A percentile compares a stretch with the other conserved stretches of the same genome.
phyloP scores from a whole-genome alignment of 2,113 vertebrate species.

The Myrmophylax atrothorax region DNA sequence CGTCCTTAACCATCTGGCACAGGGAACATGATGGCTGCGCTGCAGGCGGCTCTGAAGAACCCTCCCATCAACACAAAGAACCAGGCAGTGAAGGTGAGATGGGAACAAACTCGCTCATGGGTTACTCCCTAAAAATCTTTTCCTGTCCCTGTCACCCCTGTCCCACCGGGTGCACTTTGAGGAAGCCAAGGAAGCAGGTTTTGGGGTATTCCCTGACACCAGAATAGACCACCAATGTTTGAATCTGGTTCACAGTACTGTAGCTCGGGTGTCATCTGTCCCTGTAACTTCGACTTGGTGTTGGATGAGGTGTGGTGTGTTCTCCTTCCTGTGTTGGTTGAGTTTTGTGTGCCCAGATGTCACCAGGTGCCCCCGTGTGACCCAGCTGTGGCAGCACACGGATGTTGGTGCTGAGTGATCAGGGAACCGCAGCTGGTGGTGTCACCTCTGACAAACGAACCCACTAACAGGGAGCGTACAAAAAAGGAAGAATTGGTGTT shows the following conservation, averaged over 20 bases:
- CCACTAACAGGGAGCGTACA: not conserved
- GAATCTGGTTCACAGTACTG: not conserved
- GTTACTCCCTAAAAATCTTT: not conserved
- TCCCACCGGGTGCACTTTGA: not conserved
- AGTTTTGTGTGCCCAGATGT: not conserved
- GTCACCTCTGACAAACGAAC: not conserved
- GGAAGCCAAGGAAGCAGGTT: not conserved
- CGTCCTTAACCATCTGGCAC: conserved; percentile 83
- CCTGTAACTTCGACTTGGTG: not conserved
- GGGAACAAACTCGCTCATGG: fast-evolving
- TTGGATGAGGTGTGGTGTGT: not conserved
- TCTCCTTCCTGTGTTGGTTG: fast-evolving
- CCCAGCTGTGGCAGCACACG: not conserved
- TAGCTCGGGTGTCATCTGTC: not conserved
- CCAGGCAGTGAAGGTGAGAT: conserved; percentile 91
- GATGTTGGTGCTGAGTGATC: fast-evolving
- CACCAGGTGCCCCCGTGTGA: not conserved
- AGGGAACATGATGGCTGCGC: conserved; percentile 93
- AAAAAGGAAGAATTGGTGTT: conserved; percentile 36
- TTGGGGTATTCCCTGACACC: not conserved
- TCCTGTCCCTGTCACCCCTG: not conserved
- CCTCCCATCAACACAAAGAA: conserved; percentile 98
- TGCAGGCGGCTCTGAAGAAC: conserved; percentile 96
- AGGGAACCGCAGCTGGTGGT: not conserved
- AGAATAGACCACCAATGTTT: not conserved